phyloP scores from a whole-genome alignment of 2,888 invertebrate species.

The Tenthredo scrophulariae region DNA sequence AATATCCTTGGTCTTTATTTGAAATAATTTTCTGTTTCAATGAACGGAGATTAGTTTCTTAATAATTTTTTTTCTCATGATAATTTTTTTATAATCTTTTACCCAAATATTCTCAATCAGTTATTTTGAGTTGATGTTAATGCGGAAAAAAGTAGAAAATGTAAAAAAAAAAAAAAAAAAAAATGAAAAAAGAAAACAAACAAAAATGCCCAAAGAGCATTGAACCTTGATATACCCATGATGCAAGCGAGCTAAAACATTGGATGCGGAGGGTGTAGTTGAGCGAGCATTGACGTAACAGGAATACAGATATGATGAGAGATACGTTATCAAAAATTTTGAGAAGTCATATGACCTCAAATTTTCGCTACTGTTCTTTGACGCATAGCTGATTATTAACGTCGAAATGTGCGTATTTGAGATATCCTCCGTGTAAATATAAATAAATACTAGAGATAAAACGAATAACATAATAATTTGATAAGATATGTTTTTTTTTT shows the following conservation, averaged over 20 bases:
- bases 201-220: constrained; percentile 33
- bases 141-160: constrained; percentile 50
- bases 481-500: constrained; percentile 22
- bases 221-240: constrained; percentile 68
- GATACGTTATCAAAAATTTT: constrained; percentile 34
- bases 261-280: constrained; percentile 49
- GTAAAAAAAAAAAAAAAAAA: constrained; percentile 50
- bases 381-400: constrained; percentile 37
- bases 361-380: constrained; percentile 43
- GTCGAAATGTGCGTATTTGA: constrained; percentile 43
- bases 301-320: constrained; percentile 40
- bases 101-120: constrained; percentile 41
- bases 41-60: neutral
- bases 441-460: constrained; percentile 39
- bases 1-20: constrained; percentile 13
- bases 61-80: constrained; percentile 11
- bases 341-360: constrained; percentile 42
- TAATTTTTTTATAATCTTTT: constrained; percentile 25
- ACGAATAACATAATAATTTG: constrained; percentile 55
- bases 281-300: constrained; percentile 47
- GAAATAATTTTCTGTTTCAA: neutral
- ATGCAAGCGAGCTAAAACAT: constrained; percentile 68
- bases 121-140: constrained; percentile 47
- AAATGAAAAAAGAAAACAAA: constrained; percentile 56
- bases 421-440: constrained; percentile 47